phyloP scores from a whole-genome alignment of 1,140 invertebrate species.

The Dendroctonus valens region DNA sequence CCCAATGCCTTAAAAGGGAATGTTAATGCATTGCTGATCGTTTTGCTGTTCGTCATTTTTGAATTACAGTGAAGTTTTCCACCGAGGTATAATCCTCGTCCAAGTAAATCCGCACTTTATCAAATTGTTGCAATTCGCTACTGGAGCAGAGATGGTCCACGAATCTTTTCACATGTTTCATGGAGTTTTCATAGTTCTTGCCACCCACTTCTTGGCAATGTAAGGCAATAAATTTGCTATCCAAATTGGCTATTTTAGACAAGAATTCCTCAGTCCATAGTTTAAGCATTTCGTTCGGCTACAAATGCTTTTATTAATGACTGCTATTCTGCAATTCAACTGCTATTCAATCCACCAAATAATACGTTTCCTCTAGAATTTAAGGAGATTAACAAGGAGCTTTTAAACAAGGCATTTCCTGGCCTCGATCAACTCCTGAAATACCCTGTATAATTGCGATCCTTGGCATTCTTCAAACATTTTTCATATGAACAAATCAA shows the following conservation, averaged over 20 bases:
- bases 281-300: slow-evolving; percentile 86
- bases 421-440: no score
- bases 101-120: slow-evolving; percentile 80
- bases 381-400: no score
- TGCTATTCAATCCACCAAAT: no score
- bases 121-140: slow-evolving; percentile 75
- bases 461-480: no score
- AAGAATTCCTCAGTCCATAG: slow-evolving; percentile 89
- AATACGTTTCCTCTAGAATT: no score
- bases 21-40: background rate
- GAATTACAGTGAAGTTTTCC: slow-evolving; percentile 85
- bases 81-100: slow-evolving; percentile 90
- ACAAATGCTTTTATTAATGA: slow-evolving; percentile 25
- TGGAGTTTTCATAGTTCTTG: slow-evolving; percentile 93
- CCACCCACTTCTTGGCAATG: slow-evolving; percentile 97
- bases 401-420: no score
- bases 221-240: slow-evolving; percentile 88
- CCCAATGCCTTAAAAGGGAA: slow-evolving; percentile 73
- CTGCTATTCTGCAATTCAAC: no score
- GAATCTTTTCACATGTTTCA: slow-evolving; percentile 91
- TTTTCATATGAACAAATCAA: no score
- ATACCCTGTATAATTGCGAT: no score
- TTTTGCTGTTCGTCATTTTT: background rate
- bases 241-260: slow-evolving; percentile 70
- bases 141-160: slow-evolving; percentile 79